Base-by-base conservation (phyloP, 2,113 vertebrate genomes). In the Gnathonemus echidnorhynchus region DNA sequence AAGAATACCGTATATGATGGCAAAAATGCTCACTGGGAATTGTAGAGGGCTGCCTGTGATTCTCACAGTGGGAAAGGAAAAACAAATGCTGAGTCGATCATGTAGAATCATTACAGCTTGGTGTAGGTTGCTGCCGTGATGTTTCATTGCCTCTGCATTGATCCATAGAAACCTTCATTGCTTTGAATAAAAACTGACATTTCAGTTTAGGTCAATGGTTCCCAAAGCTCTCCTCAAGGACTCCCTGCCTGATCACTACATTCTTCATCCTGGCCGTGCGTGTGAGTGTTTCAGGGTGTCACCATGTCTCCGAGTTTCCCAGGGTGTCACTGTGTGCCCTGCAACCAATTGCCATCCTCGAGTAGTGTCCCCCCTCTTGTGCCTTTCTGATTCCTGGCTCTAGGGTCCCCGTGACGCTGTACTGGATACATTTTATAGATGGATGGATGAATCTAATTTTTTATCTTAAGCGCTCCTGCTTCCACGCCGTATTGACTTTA, bases 111-210 rank as follows among this genome's bases (percentile, higher is more conserved):
- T 39, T 88, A 91, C 90, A 80, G 85, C 39, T 93, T 92, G 92
- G 94, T 93, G 91, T 89, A 66, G 70, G 88, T 92, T 87, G 92
- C 95, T 89, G 77, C 90, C 89, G 91, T 88, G 87, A 50, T 52
- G 31, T 80, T 80, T 80, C 74, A 80, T 80, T 42, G 74, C 74
- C 39, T 80, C 31, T 80, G 35, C 74, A 80, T 42, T 80, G 31
- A 80, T 80, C 74, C 74, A 80, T 21, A 42, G 74, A 39, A 80
- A 19, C 31, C 35, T 42, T 80, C 74, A 42, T 80, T 80, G 74
- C 74, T 80, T 42, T 80, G 74, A 42, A 17, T 42, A 42, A 39
- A 80, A 35, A 35, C 74, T 80, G 74, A 80, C 74, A 80, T 80
- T 80, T 80, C 74, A 42, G 5, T 80, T 42, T 80, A 80, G 74